Base-by-base conservation (phyloP, 2,888 invertebrate species). In the Thera britannica region DNA sequence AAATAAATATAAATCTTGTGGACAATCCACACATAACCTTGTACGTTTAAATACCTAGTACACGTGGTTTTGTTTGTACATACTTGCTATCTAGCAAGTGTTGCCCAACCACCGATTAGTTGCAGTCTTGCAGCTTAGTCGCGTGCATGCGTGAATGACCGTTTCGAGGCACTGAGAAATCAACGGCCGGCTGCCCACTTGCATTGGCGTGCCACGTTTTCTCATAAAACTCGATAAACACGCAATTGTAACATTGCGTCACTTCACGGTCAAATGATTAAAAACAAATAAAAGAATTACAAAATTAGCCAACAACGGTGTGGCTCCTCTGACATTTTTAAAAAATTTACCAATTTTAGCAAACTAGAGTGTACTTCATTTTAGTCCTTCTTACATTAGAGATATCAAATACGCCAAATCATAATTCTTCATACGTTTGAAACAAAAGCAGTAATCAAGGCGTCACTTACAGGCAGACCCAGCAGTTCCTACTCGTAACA, bases 191-290 rank as follows among this genome's bases (percentile, higher is more conserved):
- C 72, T 72, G 72, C 78, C 68, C 74, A 74, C 75, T 75, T 75
- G 76, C 75, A 75, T 73, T 74, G 49, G 68, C 75, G 72, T 72
- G 74, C 66, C 38, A 77, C 70, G 75, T 79, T 81, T 77, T 79
- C 76, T 76, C 74, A 72, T 75, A 75, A 75, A 74, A 76, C 70
- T 71, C 75, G 75, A 78, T 78, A 78, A 77, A 76, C 81, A 84
- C 81, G 81, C 81, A 73, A 79, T 66, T 68, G 59, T 72, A 71
- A 72, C 72, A 78, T 76, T 78, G 77, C 77, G 73, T 71, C 72
- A 74, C 72, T 73, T 76, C 73, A 78, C 72, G 76, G 77, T 73
- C 77, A 78, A 77, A 67, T 73, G 72, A 72, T 70, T 70, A 62
- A 66, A 70, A 68, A 61, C 60, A 70, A 73, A 69, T 68, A 63